phyloP scores from a whole-genome alignment of 2,797 vertebrate genomes.

The Mustela erminea region DNA sequence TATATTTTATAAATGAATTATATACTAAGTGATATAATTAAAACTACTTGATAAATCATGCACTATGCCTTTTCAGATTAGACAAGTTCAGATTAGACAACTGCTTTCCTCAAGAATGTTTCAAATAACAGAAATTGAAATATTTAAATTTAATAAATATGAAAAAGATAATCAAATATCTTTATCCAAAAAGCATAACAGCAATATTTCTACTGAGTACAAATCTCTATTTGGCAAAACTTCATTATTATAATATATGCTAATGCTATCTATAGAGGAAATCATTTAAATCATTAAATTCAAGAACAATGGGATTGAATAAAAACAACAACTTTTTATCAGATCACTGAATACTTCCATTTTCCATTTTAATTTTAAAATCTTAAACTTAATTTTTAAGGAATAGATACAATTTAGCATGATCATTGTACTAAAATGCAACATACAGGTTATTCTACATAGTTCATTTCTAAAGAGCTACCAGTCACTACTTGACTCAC shows the following conservation, averaged over 20 bases:
- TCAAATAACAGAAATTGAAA: neutral
- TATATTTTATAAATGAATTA: neutral
- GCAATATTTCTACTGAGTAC: neutral
- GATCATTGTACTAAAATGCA: neutral
- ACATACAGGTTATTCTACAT: neutral
- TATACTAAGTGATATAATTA: constrained; percentile 29
- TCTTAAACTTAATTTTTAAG: neutral
- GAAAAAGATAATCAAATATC: neutral
- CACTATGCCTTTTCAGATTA: neutral
- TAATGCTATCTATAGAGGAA: neutral
- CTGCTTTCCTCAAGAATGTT: neutral
- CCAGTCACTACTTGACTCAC: neutral
- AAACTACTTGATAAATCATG: constrained; percentile 21
- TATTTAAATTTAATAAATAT: neutral
- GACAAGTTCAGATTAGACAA: neutral
- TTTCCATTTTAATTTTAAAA: constrained; percentile 18
- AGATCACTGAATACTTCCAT: neutral
- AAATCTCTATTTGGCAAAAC: neutral
- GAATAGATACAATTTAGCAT: neutral
- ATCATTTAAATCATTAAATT: neutral
- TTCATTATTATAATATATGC: neutral
- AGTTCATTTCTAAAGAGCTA: neutral
- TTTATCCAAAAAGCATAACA: neutral
- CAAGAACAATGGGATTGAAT: neutral
- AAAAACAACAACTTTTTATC: neutral